Percentiles rank a stretch among this genome's conserved stretches.
These are phyloP conservation scores for Pollachius pollachius DNA, from an alignment of 2,113 vertebrate genomes.

Conservation along the genomic window DNA sequence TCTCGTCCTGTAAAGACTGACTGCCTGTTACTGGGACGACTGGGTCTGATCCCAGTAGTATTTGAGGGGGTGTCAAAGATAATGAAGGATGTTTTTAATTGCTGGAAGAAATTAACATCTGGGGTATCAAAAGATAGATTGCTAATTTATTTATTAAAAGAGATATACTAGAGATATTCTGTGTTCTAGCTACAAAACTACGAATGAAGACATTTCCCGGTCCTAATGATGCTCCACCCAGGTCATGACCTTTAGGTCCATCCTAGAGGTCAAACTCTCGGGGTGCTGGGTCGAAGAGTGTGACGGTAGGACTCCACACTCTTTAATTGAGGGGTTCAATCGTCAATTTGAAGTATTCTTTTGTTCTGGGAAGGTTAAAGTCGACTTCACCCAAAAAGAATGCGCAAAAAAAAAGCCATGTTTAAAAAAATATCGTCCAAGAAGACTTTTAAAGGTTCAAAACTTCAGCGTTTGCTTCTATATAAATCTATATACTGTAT, in stretches of 20 bases:
- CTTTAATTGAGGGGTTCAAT: not conserved
- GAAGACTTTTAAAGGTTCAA: not conserved
- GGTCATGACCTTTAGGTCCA: constrained; percentile 32
- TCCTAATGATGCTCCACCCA: constrained; percentile 33
- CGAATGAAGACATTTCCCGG: constrained; percentile 39
- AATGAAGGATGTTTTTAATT: not conserved
- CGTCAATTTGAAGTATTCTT: not conserved
- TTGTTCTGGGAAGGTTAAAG: constrained; percentile 35
- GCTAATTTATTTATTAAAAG: constrained; percentile 65
- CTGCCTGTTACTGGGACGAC: not conserved
- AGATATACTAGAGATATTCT: constrained; percentile 57
- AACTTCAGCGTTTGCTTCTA: constrained; percentile 19
- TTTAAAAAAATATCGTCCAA: not conserved
- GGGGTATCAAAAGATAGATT: not conserved
- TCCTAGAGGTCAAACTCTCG: constrained; percentile 7
- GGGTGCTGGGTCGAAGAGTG: not conserved
- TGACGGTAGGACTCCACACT: constrained; percentile 9
- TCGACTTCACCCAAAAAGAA: constrained; percentile 6
- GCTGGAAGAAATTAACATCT: constrained; percentile 23
- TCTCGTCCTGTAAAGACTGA: not conserved
- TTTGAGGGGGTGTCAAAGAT: not conserved
- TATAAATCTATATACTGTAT: not conserved
- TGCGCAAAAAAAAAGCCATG: not conserved
- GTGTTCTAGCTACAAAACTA: constrained; percentile 53
- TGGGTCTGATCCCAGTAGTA: not conserved